Evolutionary conservation across 2,113 vertebrate species (phyloP).

Genomic region (Chionomys nivalis): DNA sequence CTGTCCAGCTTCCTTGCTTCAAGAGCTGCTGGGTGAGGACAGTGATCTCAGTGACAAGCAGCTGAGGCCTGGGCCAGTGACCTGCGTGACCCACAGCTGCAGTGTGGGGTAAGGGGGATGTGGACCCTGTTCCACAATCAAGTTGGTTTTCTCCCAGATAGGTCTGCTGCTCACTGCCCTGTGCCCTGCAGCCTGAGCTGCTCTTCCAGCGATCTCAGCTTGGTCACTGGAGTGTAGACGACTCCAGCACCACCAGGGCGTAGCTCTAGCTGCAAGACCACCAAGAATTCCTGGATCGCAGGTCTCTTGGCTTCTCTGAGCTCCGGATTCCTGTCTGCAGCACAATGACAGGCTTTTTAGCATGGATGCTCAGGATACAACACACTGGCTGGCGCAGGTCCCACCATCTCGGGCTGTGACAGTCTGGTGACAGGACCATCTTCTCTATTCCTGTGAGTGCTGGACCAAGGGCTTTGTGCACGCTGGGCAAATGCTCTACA

Average conservation of each 20-base stretch:
- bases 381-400: background rate
- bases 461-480: background rate
- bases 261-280: background rate
- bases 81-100: background rate
- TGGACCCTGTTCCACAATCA: background rate
- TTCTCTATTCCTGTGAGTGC: background rate
- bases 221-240: too few species aligned
- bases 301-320: background rate
- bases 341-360: background rate
- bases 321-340: background rate
- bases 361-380: background rate
- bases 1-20: too few species aligned
- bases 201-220: background rate
- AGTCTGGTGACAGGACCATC: accelerated
- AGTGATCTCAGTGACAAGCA: background rate
- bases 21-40: background rate
- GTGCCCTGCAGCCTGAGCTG: background rate
- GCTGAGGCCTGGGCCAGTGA: background rate
- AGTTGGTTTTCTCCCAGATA: background rate
- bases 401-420: accelerated
- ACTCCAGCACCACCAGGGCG: accelerated
- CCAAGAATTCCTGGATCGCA: background rate
- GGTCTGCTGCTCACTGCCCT: background rate
- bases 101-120: background rate
- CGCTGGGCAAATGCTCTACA: background rate